Percentiles rank a stretch among this genome's conserved stretches.
These are phyloP conservation scores for Caenorhabditis panamensis DNA, from an alignment of 2,888 invertebrate species.

Conservation along the genomic window DNA sequence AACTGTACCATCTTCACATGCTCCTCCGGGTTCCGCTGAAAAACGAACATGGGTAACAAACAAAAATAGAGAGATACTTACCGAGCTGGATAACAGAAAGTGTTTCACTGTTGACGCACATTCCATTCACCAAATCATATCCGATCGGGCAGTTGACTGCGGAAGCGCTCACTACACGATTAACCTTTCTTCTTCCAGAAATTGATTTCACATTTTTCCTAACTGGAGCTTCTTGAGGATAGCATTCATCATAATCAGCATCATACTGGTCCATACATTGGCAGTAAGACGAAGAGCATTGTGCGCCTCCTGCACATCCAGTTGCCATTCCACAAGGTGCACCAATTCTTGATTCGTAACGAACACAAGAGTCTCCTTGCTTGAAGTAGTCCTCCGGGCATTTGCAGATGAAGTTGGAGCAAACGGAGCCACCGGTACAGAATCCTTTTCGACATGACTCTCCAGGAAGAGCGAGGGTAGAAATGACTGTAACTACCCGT, in stretches of 20 bases:
- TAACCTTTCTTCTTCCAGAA: constrained; percentile 28
- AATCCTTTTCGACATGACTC: constrained; percentile 69
- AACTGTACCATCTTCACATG: constrained; percentile 66
- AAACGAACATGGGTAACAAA: not conserved
- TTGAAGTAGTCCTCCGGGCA: constrained; percentile 66
- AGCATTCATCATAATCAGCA: constrained; percentile 57
- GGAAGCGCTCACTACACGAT: constrained; percentile 55
- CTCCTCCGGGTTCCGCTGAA: constrained; percentile 75
- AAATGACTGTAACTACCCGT: too few species aligned
- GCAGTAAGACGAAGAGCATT: constrained; percentile 56
- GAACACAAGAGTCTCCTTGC: constrained; percentile 48
- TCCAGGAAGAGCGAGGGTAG: constrained; percentile 73
- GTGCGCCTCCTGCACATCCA: constrained; percentile 48
- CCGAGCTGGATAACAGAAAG: constrained; percentile 54
- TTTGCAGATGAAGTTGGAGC: constrained; percentile 65
- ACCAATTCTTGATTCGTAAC: constrained; percentile 56
- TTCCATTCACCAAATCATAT: constrained; percentile 57
- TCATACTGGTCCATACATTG: constrained; percentile 57
- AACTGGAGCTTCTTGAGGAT: constrained; percentile 36
- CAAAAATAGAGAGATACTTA: not conserved
- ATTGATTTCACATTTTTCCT: constrained; percentile 28
- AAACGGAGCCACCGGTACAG: constrained; percentile 79
- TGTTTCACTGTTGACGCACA: constrained; percentile 60
- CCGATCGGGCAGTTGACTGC: constrained; percentile 57
- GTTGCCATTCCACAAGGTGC: constrained; percentile 53